Conservation (phyloP, 2,888 invertebrate genomes). For the Platycnemis pennipes region DNA sequence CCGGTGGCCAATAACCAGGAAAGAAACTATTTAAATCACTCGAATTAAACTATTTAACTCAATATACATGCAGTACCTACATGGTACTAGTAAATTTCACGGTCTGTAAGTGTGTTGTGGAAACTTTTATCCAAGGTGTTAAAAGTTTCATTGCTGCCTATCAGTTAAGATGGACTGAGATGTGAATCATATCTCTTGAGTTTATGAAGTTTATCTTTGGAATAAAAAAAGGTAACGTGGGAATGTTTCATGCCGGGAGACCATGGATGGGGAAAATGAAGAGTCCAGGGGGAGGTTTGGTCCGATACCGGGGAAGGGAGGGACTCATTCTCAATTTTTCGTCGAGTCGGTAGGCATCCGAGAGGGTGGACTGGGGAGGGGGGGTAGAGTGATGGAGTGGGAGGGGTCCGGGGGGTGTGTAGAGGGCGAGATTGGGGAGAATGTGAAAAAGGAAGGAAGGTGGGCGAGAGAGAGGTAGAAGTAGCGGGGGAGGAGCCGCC, state of each 20-base stretch:
- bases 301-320: neutral
- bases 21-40: too few species aligned
- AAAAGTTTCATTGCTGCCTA: neutral
- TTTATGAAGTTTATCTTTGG: neutral
- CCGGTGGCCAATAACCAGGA: too few species aligned
- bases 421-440: neutral
- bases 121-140: neutral
- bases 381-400: neutral
- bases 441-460: neutral
- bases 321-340: constrained; percentile 9
- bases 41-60: too few species aligned
- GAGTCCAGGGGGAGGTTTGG: neutral
- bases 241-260: neutral
- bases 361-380: neutral
- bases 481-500: neutral
- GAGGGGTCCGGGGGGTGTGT: neutral
- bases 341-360: constrained; percentile 16
- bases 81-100: neutral
- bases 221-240: neutral
- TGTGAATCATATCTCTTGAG: neutral
- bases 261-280: neutral
- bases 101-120: neutral
- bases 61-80: too few species aligned
- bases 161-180: neutral
- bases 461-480: neutral